phyloP scores from a whole-genome alignment of 2,113 vertebrate species.

The Anarrhichthys ocellatus region DNA sequence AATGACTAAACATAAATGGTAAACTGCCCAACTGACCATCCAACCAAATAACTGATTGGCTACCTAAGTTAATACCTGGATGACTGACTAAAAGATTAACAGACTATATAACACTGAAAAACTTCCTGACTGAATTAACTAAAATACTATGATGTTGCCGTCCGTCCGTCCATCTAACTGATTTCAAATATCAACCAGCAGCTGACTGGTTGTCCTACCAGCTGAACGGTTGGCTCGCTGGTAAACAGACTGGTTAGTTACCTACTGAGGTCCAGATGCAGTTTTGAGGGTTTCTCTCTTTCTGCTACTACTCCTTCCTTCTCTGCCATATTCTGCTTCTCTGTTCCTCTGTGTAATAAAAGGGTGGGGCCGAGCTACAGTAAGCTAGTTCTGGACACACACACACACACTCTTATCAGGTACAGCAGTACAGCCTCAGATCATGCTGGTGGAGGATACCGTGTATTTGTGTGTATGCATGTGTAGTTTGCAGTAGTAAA shows the following conservation, averaged over 20 bases:
- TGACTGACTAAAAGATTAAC: neutral
- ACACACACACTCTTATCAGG: conserved; percentile 40
- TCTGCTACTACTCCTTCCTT: conserved; percentile 15
- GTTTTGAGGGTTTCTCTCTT: neutral
- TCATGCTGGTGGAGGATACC: conserved; percentile 21
- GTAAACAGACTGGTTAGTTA: conserved; percentile 2
- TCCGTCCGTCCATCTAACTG: too few species aligned
- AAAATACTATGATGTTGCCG: fast-evolving
- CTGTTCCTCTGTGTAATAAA: conserved; percentile 42
- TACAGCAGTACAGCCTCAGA: conserved; percentile 18
- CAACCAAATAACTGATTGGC: neutral
- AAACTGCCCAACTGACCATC: neutral
- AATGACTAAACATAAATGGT: neutral
- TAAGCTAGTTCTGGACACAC: neutral
- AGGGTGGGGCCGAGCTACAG: conserved; percentile 47
- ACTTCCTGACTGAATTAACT: neutral
- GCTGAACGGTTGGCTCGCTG: neutral
- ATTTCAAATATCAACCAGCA: neutral
- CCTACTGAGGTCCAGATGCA: neutral
- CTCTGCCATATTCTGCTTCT: conserved; percentile 15
- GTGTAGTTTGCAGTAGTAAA: neutral
- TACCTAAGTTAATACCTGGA: neutral
- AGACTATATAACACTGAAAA: neutral
- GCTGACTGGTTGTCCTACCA: neutral
- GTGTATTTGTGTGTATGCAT: neutral